Evolutionary conservation across 2,797 vertebrate genomes (phyloP), one percentile per base, ranked within the genome.

Genomic region (Sylvilagus floridanus): DNA sequence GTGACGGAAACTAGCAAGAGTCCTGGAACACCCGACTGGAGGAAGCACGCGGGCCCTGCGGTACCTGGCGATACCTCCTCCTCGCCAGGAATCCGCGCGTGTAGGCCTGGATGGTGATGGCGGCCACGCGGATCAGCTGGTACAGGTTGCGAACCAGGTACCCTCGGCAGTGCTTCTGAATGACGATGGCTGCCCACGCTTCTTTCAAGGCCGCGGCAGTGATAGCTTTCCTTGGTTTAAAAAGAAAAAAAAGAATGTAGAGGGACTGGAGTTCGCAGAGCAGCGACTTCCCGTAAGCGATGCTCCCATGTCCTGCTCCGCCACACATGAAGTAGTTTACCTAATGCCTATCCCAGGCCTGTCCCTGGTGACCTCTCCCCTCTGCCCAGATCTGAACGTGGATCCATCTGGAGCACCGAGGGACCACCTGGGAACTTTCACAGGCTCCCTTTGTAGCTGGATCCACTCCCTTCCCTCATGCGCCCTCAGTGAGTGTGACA

Each of bases 51-150:
- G 17, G 90, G 26, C 77, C 32, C 30, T 4, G 19, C 13, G 71
- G 17, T 98, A 99, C 99, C 99, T 99, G 99, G 83, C 37, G 99
- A 95, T 99, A 99, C 62, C 26, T 98, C 97, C 98, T 99, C 73
- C 99, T 99, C 9, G 99, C 99, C 24, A 98, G 98, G 98, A 99
- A 99, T 75, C 99, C 99, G 83, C 99, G 98, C 2, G 98, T 98
- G 92, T 99, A 98, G 81, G 99, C 99, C 98, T 99, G 99, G 94
- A 99, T 99, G 79, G 99, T 99, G 95, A 99, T 90, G 83, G 99
- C 96, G 91, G 99, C 99, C 96, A 99, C 95, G 0, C 95, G 98
- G 85, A 99, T 98, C 4, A 99, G 96, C 75, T 98, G 98, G 97
- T 99, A 99, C 86, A 99, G 97, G n/a, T 97, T 99, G 37, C 98